These are phyloP conservation scores for Oikopleura dioica DNA, from an alignment of 23 tunicate genomes.

Conservation along the genomic window DNA sequence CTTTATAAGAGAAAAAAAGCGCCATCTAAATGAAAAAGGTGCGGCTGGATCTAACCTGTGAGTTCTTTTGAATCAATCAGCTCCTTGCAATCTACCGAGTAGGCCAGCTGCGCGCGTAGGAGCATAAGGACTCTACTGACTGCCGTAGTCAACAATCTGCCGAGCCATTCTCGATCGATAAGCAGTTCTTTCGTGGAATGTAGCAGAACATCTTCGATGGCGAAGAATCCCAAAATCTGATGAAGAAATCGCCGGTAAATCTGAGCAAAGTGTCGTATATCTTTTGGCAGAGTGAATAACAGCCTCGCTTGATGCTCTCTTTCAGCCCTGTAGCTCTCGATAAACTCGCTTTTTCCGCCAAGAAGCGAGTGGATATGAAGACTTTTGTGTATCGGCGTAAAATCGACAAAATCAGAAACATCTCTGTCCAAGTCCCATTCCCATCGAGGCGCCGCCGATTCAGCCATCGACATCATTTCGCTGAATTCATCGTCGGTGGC, in stretches of 20 bases:
- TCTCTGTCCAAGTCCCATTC: neutral
- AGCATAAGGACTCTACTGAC: neutral
- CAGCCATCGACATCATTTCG: neutral
- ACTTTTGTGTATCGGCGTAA: neutral
- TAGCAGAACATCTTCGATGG: neutral
- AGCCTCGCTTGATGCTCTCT: neutral
- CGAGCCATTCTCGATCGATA: neutral
- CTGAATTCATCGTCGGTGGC: neutral
- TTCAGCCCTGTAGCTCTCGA: neutral
- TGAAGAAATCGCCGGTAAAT: neutral
- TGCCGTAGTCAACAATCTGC: neutral
- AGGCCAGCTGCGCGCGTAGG: neutral
- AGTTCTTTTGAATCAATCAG: neutral
- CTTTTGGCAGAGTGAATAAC: neutral
- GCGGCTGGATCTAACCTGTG: neutral
- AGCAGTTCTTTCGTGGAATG: neutral
- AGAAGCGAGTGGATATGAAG: neutral
- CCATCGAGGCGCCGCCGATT: neutral
- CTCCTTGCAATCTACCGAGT: neutral
- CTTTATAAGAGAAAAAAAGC: too few relatives aligned
- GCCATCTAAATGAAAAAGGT: too few relatives aligned
- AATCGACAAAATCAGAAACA: neutral
- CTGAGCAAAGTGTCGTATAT: neutral
- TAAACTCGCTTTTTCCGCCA: neutral
- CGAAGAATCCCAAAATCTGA: neutral